Percentiles rank a stretch among this genome's conserved stretches.
These are phyloP conservation scores for Drosophila mauritiana DNA, from an alignment of 1,140 invertebrate genomes.

Conservation along the genomic window DNA sequence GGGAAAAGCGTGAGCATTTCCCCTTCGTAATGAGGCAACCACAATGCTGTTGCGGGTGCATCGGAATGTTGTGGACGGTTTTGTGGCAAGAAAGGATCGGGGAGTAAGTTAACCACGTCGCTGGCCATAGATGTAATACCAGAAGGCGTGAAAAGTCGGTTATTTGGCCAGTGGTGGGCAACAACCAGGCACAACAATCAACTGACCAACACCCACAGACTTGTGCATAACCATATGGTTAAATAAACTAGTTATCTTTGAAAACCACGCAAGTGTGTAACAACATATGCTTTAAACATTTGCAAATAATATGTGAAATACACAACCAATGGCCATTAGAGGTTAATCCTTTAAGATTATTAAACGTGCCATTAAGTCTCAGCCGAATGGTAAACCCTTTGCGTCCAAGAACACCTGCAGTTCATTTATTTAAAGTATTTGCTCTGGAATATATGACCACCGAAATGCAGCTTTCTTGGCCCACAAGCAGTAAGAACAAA, in stretches of 20 bases:
- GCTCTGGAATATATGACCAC: conserved; percentile 5
- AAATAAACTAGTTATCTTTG: conserved; percentile 17
- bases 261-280: background rate
- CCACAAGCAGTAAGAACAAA: conserved; percentile 9
- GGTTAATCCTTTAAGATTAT: too few relatives aligned
- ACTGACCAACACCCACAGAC: conserved; percentile 14
- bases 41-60: conserved; percentile 40
- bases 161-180: conserved; percentile 70
- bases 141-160: conserved; percentile 71
- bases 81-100: background rate
- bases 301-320: too few relatives aligned
- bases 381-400: background rate
- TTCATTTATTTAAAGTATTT: conserved; percentile 35
- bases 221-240: conserved; percentile 5
- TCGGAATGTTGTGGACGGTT: conserved; percentile 34
- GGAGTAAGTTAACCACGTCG: conserved; percentile 11
- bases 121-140: conserved; percentile 53
- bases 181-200: conserved; percentile 26
- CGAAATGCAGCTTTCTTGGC: background rate
- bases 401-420: background rate
- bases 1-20: conserved; percentile 76
- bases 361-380: background rate
- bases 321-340: too few relatives aligned
- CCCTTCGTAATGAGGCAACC: conserved; percentile 66
- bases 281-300: background rate